These are phyloP conservation scores for Pseudococcus longispinus DNA, from an alignment of 2,888 invertebrate genomes.

Conservation along the genomic window DNA sequence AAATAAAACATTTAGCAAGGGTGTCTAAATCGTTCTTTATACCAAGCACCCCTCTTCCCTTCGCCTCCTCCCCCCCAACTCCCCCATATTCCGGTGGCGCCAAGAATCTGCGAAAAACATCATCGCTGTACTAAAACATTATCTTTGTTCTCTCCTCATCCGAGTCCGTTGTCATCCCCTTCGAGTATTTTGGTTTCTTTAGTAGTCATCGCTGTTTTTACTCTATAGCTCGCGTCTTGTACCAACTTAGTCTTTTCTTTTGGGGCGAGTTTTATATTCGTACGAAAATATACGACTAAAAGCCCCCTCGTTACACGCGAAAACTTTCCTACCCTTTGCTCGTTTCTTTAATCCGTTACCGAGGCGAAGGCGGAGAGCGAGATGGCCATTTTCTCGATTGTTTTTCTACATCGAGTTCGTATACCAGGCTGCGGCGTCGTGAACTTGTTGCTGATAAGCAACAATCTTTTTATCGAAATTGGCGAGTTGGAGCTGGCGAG, in stretches of 20 bases:
- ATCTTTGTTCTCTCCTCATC: not conserved
- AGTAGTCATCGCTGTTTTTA: not conserved
- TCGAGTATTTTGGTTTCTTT: not conserved
- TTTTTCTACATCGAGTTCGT: not conserved
- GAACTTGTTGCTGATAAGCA: slow-evolving; percentile 31
- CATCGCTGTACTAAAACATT: slow-evolving; percentile 40
- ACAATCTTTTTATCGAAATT: slow-evolving; percentile 28
- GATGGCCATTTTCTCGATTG: slow-evolving; percentile 22
- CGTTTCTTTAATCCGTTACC: not conserved
- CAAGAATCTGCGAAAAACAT: slow-evolving; percentile 41
- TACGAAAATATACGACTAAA: not conserved
- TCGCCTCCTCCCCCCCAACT: not conserved
- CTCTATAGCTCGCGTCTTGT: too few relatives aligned
- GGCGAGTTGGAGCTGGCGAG: not conserved
- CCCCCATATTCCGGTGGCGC: not conserved
- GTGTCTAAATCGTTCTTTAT: slow-evolving; percentile 26
- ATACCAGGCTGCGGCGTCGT: too few relatives aligned
- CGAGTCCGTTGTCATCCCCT: not conserved
- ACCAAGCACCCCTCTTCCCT: not conserved
- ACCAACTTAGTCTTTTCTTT: not conserved
- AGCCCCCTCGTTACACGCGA: slow-evolving; percentile 17
- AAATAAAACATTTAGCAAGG: slow-evolving; percentile 34
- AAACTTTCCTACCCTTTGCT: not conserved
- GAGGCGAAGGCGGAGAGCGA: not conserved
- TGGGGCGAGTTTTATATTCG: slow-evolving; percentile 2